Evolutionary conservation across 2,113 vertebrate genomes (phyloP).

Genomic region (Aegypius monachus): DNA sequence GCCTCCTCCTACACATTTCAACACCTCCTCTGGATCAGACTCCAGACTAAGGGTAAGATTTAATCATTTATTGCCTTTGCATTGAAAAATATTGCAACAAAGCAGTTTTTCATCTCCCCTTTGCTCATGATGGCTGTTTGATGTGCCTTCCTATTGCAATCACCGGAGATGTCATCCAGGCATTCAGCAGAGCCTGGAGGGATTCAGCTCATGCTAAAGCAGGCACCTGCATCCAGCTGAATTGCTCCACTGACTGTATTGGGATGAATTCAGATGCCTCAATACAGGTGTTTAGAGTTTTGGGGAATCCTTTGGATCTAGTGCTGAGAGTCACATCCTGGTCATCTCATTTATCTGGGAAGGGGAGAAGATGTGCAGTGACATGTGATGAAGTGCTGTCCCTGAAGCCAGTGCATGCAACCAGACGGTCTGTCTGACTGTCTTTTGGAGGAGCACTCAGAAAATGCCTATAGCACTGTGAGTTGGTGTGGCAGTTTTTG

Average conservation of each 20-base stretch:
- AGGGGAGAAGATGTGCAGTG: neutral
- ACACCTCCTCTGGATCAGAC: neutral
- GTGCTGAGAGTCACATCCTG: neutral
- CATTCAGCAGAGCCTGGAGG: neutral
- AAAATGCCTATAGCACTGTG: neutral
- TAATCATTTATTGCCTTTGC: neutral
- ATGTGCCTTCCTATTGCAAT: neutral
- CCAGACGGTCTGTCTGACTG: neutral
- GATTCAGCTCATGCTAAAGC: neutral
- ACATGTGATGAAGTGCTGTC: neutral
- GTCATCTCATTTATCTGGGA: neutral
- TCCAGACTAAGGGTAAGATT: neutral
- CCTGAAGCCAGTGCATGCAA: neutral
- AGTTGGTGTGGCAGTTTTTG: fast-evolving
- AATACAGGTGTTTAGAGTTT: fast-evolving
- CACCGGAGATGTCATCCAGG: neutral
- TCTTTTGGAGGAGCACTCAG: neutral
- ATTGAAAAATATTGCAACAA: neutral
- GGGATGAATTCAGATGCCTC: neutral
- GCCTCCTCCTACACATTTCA: neutral
- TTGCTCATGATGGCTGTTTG: fast-evolving
- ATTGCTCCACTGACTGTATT: neutral
- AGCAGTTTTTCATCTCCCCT: neutral
- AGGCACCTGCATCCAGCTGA: neutral
- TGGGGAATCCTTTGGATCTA: neutral